phyloP scores from a whole-genome alignment of 2,113 vertebrate species.

The Sigmodon hispidus region DNA sequence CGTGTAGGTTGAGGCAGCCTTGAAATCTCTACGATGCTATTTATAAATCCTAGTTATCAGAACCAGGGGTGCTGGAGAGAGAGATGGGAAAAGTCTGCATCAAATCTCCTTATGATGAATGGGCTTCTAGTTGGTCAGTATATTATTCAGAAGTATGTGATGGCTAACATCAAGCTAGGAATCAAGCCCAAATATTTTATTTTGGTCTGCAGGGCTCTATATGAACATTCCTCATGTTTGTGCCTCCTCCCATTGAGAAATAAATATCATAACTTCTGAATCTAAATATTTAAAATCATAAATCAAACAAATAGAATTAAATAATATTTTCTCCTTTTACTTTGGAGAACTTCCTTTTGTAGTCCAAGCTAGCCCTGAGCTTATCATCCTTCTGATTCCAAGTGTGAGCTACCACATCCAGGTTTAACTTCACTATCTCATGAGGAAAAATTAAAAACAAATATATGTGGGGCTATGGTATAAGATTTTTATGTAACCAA shows the following conservation, averaged over 20 bases:
- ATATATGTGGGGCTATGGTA: background rate
- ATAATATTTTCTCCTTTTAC: background rate
- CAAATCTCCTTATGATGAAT: background rate
- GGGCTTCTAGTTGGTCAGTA: background rate
- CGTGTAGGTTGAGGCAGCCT: background rate
- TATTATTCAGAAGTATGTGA: too few species aligned
- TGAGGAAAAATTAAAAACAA: constrained; percentile 3
- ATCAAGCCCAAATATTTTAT: constrained; percentile 17
- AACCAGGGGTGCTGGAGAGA: background rate
- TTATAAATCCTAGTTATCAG: background rate
- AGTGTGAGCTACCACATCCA: background rate
- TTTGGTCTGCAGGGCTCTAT: background rate
- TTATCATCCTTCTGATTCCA: background rate
- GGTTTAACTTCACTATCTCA: background rate
- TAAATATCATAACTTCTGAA: background rate
- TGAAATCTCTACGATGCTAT: background rate
- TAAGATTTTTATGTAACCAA: background rate
- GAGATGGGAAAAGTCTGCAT: background rate
- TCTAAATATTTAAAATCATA: constrained; percentile 28
- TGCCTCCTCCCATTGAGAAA: background rate
- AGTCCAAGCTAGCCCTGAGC: background rate
- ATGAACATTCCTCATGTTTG: background rate
- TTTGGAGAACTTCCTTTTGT: constrained; percentile 2
- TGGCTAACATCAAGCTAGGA: background rate
- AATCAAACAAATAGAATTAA: background rate